A percentile compares a stretch with the other conserved stretches of the same genome.
Evolutionary conservation across 1,140 invertebrate species (phyloP).

Genomic region (Matsumurasca onukii): DNA sequence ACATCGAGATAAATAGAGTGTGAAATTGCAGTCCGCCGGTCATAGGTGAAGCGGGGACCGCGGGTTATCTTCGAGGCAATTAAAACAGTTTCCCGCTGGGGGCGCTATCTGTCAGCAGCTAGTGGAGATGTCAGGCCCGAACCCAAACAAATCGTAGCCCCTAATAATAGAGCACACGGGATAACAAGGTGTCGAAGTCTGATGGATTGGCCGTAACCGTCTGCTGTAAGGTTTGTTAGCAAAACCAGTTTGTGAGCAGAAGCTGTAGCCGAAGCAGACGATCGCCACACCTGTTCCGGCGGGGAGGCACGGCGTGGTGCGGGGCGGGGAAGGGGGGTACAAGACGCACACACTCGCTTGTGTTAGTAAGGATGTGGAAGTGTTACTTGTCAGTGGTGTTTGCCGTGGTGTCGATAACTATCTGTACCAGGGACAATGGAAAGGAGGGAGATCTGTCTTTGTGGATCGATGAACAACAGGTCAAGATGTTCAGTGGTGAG

Average conservation of each 20-base stretch:
- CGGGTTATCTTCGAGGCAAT: too few species aligned
- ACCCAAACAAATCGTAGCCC: too few species aligned
- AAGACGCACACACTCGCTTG: background rate
- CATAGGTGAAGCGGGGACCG: too few species aligned
- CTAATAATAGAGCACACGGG: too few species aligned
- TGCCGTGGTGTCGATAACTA: background rate
- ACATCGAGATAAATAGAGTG: too few species aligned
- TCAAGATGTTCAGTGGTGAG: slow-evolving; percentile 85
- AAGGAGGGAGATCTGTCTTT: slow-evolving; percentile 67
- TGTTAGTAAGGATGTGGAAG: background rate
- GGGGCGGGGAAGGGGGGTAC: background rate
- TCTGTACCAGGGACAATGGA: slow-evolving; percentile 41
- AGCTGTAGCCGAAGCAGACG: background rate
- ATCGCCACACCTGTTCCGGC: slow-evolving; percentile 1
- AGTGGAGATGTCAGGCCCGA: too few species aligned
- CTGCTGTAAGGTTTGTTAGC: background rate
- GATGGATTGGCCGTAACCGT: background rate
- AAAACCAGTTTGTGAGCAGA: slow-evolving; percentile 14
- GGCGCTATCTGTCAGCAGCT: too few species aligned
- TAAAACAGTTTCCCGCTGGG: too few species aligned
- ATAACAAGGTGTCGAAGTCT: background rate
- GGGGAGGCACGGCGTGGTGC: background rate
- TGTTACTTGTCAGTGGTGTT: background rate
- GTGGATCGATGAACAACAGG: slow-evolving; percentile 86
- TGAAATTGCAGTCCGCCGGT: too few species aligned